A percentile compares a stretch with the other conserved stretches of the same genome.
phyloP scores from a whole-genome alignment of 2,113 vertebrate species.

The Nipponia nippon region DNA sequence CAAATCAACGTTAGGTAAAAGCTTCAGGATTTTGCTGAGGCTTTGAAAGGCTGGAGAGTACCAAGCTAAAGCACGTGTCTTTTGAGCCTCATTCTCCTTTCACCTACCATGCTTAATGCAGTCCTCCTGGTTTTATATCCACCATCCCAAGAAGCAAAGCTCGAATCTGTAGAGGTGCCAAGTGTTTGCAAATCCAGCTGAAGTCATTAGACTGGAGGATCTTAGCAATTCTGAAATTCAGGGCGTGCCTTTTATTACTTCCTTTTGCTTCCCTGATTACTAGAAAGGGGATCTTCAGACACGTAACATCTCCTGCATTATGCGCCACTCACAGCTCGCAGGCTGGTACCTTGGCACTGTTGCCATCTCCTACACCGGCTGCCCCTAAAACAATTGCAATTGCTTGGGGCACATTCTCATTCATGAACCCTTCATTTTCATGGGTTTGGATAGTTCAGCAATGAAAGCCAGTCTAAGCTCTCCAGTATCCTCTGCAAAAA shows the following conservation, averaged over 20 bases:
- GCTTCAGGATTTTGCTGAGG: neutral
- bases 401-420: neutral
- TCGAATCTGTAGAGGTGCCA: neutral
- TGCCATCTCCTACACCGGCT: neutral
- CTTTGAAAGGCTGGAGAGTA: conserved; percentile 14
- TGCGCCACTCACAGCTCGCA: fast-evolving
- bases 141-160: neutral
- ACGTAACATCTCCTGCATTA: neutral
- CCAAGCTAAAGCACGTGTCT: neutral
- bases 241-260: neutral
- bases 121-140: neutral
- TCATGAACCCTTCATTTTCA: neutral
- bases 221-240: neutral
- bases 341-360: neutral
- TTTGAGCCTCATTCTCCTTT: neutral
- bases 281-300: neutral
- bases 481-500: neutral
- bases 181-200: neutral
- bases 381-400: neutral
- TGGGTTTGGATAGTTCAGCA: neutral
- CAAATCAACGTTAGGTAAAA: conserved; percentile 4
- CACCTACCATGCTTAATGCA: neutral
- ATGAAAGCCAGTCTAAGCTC: neutral
- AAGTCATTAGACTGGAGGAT: neutral
- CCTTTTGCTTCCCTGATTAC: neutral